Conservation (phyloP, 2,888 invertebrate species). For the Dascillus cervinus region DNA sequence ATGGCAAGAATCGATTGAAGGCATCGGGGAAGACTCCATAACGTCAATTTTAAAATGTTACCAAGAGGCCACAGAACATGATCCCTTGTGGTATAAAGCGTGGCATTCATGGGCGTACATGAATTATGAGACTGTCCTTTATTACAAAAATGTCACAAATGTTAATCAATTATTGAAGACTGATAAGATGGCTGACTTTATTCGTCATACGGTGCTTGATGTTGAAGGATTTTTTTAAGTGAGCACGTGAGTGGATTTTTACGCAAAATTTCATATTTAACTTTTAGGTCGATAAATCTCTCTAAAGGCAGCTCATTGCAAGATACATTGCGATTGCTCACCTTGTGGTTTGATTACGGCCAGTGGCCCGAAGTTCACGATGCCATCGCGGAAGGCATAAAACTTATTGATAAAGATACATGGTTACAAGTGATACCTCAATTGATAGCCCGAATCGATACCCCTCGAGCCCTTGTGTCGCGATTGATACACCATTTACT, state of each 20-base stretch:
- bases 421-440: conserved; percentile 99
- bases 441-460: conserved; percentile 95
- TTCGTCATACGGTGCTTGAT: conserved; percentile 84
- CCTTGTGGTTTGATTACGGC: conserved; percentile 97
- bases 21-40: conserved; percentile 71
- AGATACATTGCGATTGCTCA: conserved; percentile 87
- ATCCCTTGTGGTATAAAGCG: conserved; percentile 90
- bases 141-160: conserved; percentile 44
- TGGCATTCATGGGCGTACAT: conserved; percentile 99
- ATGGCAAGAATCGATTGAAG: conserved; percentile 87
- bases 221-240: conserved; percentile 86
- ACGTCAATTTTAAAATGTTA: conserved; percentile 70
- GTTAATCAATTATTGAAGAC: conserved; percentile 12
- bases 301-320: conserved; percentile 91
- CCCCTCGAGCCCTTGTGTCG: conserved; percentile 79
- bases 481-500: conserved; percentile 87
- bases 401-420: conserved; percentile 91
- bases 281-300: conserved; percentile 74
- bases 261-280: conserved; percentile 3
- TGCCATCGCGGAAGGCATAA: conserved; percentile 85
- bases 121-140: conserved; percentile 88
- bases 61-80: conserved; percentile 73
- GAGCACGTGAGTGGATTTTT: conserved; percentile 11
- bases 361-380: conserved; percentile 91
- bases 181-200: conserved; percentile 42